Conservation (phyloP, 2,888 invertebrate species). For the Lepidocyrtoides sp. region DNA sequence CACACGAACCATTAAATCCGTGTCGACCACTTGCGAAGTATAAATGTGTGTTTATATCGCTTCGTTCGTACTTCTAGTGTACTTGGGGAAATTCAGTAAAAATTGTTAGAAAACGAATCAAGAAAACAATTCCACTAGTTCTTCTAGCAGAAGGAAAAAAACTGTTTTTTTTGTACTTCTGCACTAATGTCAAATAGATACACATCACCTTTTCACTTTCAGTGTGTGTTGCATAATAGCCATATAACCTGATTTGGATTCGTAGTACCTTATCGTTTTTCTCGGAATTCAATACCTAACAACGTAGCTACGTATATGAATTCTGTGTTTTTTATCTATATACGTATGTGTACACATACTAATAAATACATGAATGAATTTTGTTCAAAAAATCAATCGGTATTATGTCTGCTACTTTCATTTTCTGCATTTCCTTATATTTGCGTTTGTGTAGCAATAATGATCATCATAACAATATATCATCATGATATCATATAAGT, state of each 20-base stretch:
- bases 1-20: slow-evolving; percentile 46
- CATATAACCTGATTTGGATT: not conserved
- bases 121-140: not conserved
- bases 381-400: too few relatives aligned
- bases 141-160: slow-evolving; percentile 7
- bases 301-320: too few relatives aligned
- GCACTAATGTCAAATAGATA: slow-evolving; percentile 63
- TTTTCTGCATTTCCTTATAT: not conserved
- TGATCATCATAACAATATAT: not conserved
- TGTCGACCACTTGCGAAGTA: slow-evolving; percentile 40
- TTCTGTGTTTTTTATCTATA: too few relatives aligned
- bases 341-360: not conserved
- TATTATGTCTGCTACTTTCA: too few relatives aligned
- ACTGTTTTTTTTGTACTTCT: slow-evolving; percentile 17
- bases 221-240: not conserved
- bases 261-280: too few relatives aligned
- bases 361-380: too few relatives aligned
- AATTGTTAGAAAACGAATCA: not conserved
- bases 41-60: not conserved
- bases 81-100: not conserved
- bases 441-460: not conserved
- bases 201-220: slow-evolving; percentile 58
- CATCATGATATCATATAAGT: not conserved
- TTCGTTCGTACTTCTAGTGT: not conserved
- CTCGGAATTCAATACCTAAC: too few relatives aligned